Conservation (phyloP, 2,797 vertebrate genomes). For the Acrossocheilus wenchowensis region DNA sequence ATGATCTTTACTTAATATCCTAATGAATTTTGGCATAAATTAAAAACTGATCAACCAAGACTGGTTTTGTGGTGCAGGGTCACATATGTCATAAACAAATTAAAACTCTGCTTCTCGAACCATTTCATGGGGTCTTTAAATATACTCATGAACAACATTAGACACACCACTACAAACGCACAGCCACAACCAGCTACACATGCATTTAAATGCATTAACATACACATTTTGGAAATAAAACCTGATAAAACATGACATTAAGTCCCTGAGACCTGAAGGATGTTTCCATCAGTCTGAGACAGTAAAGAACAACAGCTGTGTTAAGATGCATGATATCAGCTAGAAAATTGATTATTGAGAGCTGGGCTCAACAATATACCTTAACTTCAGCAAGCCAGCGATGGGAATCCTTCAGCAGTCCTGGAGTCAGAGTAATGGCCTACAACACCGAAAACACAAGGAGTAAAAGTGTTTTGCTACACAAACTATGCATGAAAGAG, state of each 20-base stretch:
- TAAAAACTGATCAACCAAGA: too few relatives aligned
- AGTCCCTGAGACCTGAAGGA: not conserved
- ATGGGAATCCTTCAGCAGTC: constrained; percentile 85
- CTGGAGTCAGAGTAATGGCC: constrained; percentile 84
- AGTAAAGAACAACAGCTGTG: constrained; percentile 17
- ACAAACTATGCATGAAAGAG: not conserved
- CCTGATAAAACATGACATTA: constrained; percentile 27
- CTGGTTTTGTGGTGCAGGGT: too few relatives aligned
- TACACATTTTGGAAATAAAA: constrained; percentile 12
- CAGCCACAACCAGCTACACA: constrained; percentile 15
- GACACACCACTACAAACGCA: not conserved
- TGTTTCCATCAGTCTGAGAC: constrained; percentile 9
- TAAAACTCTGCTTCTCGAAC: not conserved
- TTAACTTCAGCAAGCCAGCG: constrained; percentile 94
- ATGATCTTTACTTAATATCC: too few relatives aligned
- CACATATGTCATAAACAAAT: too few relatives aligned
- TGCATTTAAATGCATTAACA: constrained; percentile 1
- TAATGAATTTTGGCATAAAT: too few relatives aligned
- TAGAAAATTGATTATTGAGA: not conserved
- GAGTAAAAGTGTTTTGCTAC: not conserved
- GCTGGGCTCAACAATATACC: constrained; percentile 73
- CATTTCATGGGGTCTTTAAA: constrained; percentile 14
- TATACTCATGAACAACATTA: not conserved
- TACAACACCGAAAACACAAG: constrained; percentile 61
- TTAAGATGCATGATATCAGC: not conserved